These are phyloP conservation scores for Didymodactylos carnosus DNA, from an alignment of 2,888 invertebrate genomes.

Conservation along the genomic window DNA sequence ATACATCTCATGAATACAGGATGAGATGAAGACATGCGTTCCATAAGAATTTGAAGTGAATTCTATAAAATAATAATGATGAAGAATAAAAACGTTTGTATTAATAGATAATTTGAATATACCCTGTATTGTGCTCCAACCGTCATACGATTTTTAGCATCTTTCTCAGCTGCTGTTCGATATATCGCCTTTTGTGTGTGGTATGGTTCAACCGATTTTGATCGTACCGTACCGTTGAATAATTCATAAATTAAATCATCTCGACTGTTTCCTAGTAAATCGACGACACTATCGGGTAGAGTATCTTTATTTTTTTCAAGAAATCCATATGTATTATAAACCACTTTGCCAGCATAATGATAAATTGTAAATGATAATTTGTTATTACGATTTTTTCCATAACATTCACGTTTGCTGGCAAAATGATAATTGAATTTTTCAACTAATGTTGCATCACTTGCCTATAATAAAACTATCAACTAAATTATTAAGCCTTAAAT, in stretches of 20 bases:
- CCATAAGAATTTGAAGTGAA: conserved; percentile 28
- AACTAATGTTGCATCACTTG: conserved; percentile 24
- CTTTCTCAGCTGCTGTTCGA: conserved; percentile 5
- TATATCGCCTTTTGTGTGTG: background rate
- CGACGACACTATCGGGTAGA: conserved; percentile 25
- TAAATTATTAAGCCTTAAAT: background rate
- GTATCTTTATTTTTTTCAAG: conserved; percentile 32
- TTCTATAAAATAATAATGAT: conserved; percentile 20
- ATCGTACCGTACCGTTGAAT: conserved; percentile 21
- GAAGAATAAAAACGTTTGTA: background rate
- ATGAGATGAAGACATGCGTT: conserved; percentile 25
- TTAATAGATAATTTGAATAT: background rate
- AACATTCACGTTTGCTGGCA: conserved; percentile 1
- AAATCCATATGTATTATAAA: conserved; percentile 24
- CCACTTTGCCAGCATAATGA: conserved; percentile 31
- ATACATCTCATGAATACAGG: conserved; percentile 31
- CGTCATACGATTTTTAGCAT: conserved; percentile 24
- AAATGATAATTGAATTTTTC: conserved; percentile 26
- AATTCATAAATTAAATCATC: conserved; percentile 24
- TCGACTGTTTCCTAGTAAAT: conserved; percentile 24
- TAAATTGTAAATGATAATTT: conserved; percentile 23
- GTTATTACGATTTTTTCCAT: conserved; percentile 3
- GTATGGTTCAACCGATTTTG: background rate
- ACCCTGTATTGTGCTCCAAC: conserved; percentile 31
- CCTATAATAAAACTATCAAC: conserved; percentile 17